Evolutionary conservation across 1,140 invertebrate genomes (phyloP), one percentile per base, ranked within the genome.

Genomic region (Drosophila sproati): DNA sequence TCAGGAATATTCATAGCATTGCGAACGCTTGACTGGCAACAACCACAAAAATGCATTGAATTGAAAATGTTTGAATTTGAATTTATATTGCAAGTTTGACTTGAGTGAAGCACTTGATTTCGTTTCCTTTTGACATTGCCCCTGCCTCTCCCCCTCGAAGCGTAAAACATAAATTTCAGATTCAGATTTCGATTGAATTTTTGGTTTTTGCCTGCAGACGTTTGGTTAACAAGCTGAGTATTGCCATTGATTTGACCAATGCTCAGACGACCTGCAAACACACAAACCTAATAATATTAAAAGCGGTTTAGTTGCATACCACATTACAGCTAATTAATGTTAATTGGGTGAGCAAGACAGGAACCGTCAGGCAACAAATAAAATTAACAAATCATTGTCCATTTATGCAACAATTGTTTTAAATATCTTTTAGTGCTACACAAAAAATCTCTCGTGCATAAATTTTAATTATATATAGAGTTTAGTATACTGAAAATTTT

Each of bases 31-130:
- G 77, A 89, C 80, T 89, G 85, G 70, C 83, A 89, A 89, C 80
- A 88, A 89, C 83, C 83, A 80, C 83, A 88, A 69, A 80, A 89
- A 89, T 87, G 85, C 83, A 88, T 83, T 88, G 85, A 88, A 88
- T 89, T 77, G 83, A 88, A 89, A 88, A 88, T 88, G 83, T 88
- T 88, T 88, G 85, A 89, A 88, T 88, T 89, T 87, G 85, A 89
- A 87, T 88, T 89, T 88, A 88, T 88, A 88, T 88, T 83, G 83
- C 83, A 88, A 89, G 85, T 89, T 89, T 88, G 70, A 78, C 85
- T 78, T 88, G 83, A 88, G 89, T 88, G 83, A 89, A 67, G 85
- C 83, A 89, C 83, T 88, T 88, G 82, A 82, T 77, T 82, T 77
- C 82, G 82, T 79, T 87, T 87, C 82, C 83, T 87, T 88, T 85